Evolutionary conservation across 2,797 vertebrate genomes (phyloP).

Genomic region (Gouania willdenowi): DNA sequence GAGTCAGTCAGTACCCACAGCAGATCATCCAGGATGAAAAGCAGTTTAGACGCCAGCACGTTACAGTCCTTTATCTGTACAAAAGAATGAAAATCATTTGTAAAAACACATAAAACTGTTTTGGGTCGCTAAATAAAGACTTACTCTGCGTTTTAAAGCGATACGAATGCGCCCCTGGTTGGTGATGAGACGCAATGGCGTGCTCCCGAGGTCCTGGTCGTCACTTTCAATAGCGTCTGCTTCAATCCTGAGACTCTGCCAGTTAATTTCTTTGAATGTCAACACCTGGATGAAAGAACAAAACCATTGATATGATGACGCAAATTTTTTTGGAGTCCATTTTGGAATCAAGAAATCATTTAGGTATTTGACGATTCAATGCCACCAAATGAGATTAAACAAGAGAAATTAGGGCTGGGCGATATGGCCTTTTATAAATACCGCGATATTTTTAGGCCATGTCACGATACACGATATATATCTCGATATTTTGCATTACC

Average conservation of each 20-base stretch:
- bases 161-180: slow-evolving; percentile 96
- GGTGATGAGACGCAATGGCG: slow-evolving; percentile 95
- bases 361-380: no score
- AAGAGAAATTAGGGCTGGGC: no score
- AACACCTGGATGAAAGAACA: slow-evolving; percentile 79
- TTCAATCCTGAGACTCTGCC: slow-evolving; percentile 97
- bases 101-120: background rate
- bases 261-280: slow-evolving; percentile 98
- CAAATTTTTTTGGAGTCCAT: no score
- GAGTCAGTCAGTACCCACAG: slow-evolving; percentile 98
- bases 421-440: no score
- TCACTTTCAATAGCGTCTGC: slow-evolving; percentile 91
- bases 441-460: no score
- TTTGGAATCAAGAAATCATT: no score
- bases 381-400: no score
- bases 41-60: slow-evolving; percentile 92
- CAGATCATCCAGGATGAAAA: slow-evolving; percentile 94
- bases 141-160: slow-evolving; percentile 93
- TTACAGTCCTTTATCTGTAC: slow-evolving; percentile 94
- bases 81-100: slow-evolving; percentile 2
- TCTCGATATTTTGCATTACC: no score
- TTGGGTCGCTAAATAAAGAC: background rate
- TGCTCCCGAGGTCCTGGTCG: slow-evolving; percentile 88
- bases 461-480: no score
- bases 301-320: no score